These are phyloP conservation scores for Acanthiza pusilla DNA, from an alignment of 2,797 vertebrate genomes.

Conservation along the genomic window DNA sequence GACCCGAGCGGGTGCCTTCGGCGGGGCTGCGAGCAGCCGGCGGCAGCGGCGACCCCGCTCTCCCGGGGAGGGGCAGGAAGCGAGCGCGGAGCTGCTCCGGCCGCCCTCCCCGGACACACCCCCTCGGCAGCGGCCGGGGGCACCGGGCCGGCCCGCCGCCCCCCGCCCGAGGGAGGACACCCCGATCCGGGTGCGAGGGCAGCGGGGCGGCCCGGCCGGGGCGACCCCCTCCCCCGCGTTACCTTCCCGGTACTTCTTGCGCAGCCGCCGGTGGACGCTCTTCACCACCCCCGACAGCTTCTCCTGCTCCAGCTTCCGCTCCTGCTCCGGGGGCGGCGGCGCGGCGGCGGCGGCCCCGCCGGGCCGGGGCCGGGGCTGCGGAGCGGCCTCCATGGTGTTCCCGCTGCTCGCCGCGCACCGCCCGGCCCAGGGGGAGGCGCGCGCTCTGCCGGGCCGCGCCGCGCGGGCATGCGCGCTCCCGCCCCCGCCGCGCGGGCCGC, in stretches of 20 bases:
- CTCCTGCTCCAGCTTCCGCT: conserved; percentile 85
- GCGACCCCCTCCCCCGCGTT: conserved; percentile 6
- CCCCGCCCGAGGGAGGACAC: neutral
- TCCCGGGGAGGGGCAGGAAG: neutral
- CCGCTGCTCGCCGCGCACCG: conserved; percentile 33
- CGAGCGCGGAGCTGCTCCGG: neutral
- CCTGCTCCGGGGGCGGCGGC: conserved; percentile 33
- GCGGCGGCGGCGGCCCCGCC: conserved; percentile 37
- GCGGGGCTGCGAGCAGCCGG: neutral
- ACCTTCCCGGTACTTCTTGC: conserved; percentile 97
- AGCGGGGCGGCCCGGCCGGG: neutral
- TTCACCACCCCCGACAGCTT: conserved; percentile 94
- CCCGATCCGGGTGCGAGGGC: no score
- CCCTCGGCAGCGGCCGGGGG: neutral
- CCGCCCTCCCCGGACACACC: neutral
- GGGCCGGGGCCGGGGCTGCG: conserved; percentile 45
- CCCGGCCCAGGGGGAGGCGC: neutral
- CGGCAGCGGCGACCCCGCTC: neutral
- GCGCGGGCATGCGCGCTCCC: neutral
- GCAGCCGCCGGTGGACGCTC: conserved; percentile 92
- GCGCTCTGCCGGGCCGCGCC: neutral
- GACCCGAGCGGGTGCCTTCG: neutral
- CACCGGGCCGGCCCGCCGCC: neutral
- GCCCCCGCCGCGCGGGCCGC: neutral
- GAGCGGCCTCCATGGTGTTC: conserved; percentile 75